Evolutionary conservation across 2,797 vertebrate species (phyloP), one percentile per base, ranked within the genome.

Genomic region (Phalanger gymnotis): DNA sequence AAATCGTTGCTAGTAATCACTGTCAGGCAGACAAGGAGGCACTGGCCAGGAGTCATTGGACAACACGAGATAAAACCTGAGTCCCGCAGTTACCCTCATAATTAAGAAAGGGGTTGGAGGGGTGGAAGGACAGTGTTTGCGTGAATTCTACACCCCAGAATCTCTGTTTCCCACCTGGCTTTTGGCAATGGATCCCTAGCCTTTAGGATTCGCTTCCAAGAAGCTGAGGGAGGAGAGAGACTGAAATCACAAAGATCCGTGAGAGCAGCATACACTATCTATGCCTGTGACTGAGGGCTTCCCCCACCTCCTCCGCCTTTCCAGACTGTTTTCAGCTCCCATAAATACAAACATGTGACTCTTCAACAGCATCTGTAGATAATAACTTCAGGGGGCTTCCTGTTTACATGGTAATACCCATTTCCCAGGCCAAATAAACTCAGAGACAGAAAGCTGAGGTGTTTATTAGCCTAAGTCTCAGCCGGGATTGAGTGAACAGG

Each of bases 331-430:
- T 97, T 96, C 95, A 93, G 95, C 95, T 96, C 96, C 96, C 95
- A 92, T 98, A 97, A 98, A 98, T 96, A 97, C 95, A 97, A 97
- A 97, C 97, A 97, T 96, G 98, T 96, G 96, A 96, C 96, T 97
- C 97, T 97, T 97, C 96, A 91, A 96, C 96, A n/a, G 97, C 97
- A 97, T 98, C 97, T 98, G 97, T 95, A 96, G 97, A 98, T 98
- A 97, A 97, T 98, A 97, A 98, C 96, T 98, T 97, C 96, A 96
- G 98, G 97, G 97, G 97, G 94, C 97, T 98, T 98, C 98, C 98
- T 98, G 98, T 98, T 98, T 98, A 98, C 97, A 97, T 52, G 97
- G 96, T 94, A 95, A 96, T 97, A 97, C 97, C 97, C 97, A 97
- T 97, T 96, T 97, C 98, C 98, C 98, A 97, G 90, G 97, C 96